phyloP scores from a whole-genome alignment of 2,113 vertebrate species.

The Clupea harengus region DNA sequence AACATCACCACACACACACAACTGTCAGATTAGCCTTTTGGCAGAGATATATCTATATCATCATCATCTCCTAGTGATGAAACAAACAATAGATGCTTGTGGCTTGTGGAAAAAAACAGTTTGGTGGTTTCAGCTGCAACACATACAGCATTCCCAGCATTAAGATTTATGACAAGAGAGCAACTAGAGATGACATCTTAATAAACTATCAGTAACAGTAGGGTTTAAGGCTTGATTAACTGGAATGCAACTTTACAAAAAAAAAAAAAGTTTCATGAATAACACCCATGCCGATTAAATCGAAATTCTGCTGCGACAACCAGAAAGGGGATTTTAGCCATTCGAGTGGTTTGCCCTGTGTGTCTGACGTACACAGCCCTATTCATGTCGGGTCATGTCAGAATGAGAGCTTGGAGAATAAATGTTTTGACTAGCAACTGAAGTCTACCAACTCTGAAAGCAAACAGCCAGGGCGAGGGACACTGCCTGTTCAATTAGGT shows the following conservation, averaged over 20 bases:
- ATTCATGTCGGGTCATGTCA: slow-evolving; percentile 21
- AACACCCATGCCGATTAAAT: slow-evolving; percentile 40
- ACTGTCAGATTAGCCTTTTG: slow-evolving; percentile 1
- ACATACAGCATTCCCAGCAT: neutral
- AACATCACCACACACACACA: neutral
- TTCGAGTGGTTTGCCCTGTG: slow-evolving; percentile 17
- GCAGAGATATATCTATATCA: slow-evolving; percentile 47
- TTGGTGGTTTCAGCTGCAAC: slow-evolving; percentile 37
- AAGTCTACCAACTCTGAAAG: slow-evolving; percentile 47
- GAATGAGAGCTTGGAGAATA: slow-evolving; percentile 35
- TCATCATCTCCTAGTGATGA: slow-evolving; percentile 51
- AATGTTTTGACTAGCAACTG: slow-evolving; percentile 50
- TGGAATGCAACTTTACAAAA: slow-evolving; percentile 11
- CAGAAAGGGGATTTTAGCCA: slow-evolving; percentile 35
- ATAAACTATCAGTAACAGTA: slow-evolving; percentile 34
- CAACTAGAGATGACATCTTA: slow-evolving; percentile 32
- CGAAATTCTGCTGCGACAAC: slow-evolving; percentile 20
- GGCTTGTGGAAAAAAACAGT: slow-evolving; percentile 43
- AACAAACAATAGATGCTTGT: slow-evolving; percentile 59
- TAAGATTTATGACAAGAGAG: slow-evolving; percentile 49
- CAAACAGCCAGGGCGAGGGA: slow-evolving; percentile 29
- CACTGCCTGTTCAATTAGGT: slow-evolving; percentile 46
- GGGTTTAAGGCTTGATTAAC: slow-evolving; percentile 1
- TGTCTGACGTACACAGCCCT: slow-evolving; percentile 14
- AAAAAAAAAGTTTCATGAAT: slow-evolving; percentile 17